A percentile compares a stretch with the other conserved stretches of the same genome.
Evolutionary conservation across 2,888 invertebrate genomes (phyloP).

Genomic region (Germaria angustata): DNA sequence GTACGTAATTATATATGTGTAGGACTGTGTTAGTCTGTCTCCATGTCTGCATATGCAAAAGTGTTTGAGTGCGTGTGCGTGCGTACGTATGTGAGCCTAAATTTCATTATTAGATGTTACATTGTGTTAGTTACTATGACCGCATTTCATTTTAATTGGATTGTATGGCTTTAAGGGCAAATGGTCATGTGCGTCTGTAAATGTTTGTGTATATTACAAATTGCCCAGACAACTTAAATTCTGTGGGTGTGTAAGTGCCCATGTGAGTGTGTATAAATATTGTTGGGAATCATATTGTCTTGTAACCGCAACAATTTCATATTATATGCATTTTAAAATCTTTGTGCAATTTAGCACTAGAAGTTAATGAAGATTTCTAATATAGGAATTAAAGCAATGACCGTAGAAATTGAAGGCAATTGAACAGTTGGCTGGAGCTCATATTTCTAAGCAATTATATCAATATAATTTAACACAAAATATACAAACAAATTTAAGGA

Average conservation of each 20-base stretch:
- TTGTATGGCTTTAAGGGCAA: conserved; percentile 60
- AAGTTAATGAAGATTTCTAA: conserved; percentile 40
- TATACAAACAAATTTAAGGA: too few species aligned
- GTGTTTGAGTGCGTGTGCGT: too few species aligned
- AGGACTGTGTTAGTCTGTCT: not conserved
- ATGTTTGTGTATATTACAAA: conserved; percentile 30
- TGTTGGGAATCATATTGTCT: conserved; percentile 37
- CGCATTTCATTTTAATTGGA: conserved; percentile 67
- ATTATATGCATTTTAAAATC: not conserved
- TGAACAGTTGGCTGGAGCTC: conserved; percentile 58
- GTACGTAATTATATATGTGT: not conserved
- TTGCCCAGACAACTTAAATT: conserved; percentile 12
- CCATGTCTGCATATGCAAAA: not conserved
- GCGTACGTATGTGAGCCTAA: not conserved
- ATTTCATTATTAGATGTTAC: conserved; percentile 29
- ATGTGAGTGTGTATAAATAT: not conserved
- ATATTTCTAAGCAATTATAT: conserved; percentile 12
- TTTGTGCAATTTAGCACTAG: conserved; percentile 12
- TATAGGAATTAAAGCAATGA: conserved; percentile 44
- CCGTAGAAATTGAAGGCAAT: conserved; percentile 54
- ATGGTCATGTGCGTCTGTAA: conserved; percentile 38
- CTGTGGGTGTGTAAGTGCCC: not conserved
- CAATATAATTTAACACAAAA: not conserved
- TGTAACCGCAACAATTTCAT: conserved; percentile 53
- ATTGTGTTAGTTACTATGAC: conserved; percentile 61